phyloP scores from a whole-genome alignment of 2,113 vertebrate species.

The Chaetops frenatus region DNA sequence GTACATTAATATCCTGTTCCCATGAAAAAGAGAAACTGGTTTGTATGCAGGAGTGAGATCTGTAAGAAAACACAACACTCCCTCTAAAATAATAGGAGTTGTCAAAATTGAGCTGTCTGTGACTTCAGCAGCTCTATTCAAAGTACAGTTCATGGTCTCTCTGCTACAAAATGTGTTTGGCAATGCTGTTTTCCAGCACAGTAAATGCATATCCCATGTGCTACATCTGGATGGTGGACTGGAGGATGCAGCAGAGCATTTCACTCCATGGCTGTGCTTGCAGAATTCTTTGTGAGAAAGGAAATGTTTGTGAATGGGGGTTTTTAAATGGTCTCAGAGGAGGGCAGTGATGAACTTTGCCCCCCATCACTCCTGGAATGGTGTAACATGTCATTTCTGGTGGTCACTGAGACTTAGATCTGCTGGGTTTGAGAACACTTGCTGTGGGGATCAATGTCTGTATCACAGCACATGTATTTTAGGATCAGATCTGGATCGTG shows the following conservation, averaged over 20 bases:
- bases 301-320: not conserved
- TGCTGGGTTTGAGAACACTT: not conserved
- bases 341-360: not conserved
- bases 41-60: not conserved
- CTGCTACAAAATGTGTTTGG: not conserved
- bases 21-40: not conserved
- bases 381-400: not conserved
- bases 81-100: not conserved
- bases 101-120: not conserved
- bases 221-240: fast-evolving
- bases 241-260: not conserved
- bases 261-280: not conserved
- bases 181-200: not conserved
- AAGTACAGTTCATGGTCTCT: not conserved
- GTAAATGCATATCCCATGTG: not conserved
- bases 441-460: not conserved
- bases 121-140: not conserved
- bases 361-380: not conserved
- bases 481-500: not conserved
- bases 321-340: not conserved
- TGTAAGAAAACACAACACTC: not conserved
- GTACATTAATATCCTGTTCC: not conserved
- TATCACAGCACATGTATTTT: not conserved
- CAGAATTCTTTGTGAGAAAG: not conserved
- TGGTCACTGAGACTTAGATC: not conserved